Base-by-base conservation (phyloP, 2,113 vertebrate species). In the Campylomormyrus numenius region DNA sequence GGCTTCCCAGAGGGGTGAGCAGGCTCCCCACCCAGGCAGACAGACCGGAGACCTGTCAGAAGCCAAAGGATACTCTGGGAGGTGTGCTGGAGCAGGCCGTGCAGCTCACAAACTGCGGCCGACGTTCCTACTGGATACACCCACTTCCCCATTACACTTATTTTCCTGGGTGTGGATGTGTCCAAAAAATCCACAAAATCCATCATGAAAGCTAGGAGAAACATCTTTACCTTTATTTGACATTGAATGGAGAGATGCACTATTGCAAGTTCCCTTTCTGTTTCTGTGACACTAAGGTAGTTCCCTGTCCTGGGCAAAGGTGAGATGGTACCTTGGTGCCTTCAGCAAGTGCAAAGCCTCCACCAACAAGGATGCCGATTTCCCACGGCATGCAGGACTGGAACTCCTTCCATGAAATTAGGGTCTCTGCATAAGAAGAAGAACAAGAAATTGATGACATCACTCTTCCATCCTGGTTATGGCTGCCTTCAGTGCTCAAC, bases 391-490 rank as follows among this genome's bases (percentile, higher is more conserved):
- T 98, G 89, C 96, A 97, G 87, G 95, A 93, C 95, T 99, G 97
- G 93, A 99, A 99, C 91, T 99, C 97, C 92, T 96, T 96, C 98
- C 98, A 99, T 89, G 97, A 96, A 91, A 99, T 98, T 94, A 97
- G 92, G 83, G 97, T 94, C n/a, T 88, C 90, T 88, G 86, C 27
- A 74, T 3, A n/a, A 86, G 48, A 45, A 21, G 31, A 27, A 11
- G 39, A 27, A 53, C 17, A 48, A 5, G 46, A 31, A 31, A 19
- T 7, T 35, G 46, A n/a, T 3, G 27, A 89, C 46, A 52, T 21
- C 49, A 49, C 15, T 56, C 21, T 45, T 31, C 42, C 21, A 49
- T 10, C 42, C 70, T 39, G 45, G 39, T 56, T n/a, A 46, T 42
- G 87, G 19, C 15, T 48, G 6, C 66, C 74, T n/a, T 39, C 83